Percentiles rank a stretch among this genome's conserved stretches.
Evolutionary conservation across 2,113 vertebrate genomes (phyloP).

Genomic region (Gnathonemus longibarbis): DNA sequence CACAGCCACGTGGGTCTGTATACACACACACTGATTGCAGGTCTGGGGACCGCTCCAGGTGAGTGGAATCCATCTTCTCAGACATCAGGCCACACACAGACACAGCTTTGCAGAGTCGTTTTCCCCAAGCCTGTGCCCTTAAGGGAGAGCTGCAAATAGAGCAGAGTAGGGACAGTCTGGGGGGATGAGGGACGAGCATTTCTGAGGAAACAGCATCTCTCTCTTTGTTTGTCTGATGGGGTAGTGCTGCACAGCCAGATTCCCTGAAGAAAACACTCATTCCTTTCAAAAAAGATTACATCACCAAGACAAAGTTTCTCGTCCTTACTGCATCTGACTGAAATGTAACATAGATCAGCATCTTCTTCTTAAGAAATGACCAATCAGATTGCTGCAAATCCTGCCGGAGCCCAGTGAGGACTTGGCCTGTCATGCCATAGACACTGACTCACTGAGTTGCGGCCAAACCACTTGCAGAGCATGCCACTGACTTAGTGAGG

Average conservation of each 20-base stretch:
- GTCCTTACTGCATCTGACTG: neutral
- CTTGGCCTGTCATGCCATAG: neutral
- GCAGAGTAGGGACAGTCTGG: neutral
- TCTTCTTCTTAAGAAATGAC: neutral
- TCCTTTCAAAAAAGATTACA: neutral
- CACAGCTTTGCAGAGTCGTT: neutral
- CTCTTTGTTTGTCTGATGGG: neutral
- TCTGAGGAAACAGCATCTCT: neutral
- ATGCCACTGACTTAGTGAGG: no score
- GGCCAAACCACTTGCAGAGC: no score
- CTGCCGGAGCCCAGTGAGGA: neutral
- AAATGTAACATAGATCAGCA: conserved; percentile 6
- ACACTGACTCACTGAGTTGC: neutral
- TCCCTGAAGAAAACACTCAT: neutral
- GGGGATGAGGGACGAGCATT: neutral
- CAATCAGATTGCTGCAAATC: neutral
- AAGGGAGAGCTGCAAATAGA: neutral
- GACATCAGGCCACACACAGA: neutral
- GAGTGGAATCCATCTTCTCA: neutral
- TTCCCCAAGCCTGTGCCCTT: conserved; percentile 7
- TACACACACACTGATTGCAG: neutral
- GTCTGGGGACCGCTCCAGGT: neutral
- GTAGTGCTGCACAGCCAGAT: neutral
- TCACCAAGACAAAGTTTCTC: neutral
- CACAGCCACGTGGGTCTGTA: neutral